Evolutionary conservation across 2,888 invertebrate species (phyloP), one percentile per base, ranked within the genome.

Genomic region (Cephonodes hylas): DNA sequence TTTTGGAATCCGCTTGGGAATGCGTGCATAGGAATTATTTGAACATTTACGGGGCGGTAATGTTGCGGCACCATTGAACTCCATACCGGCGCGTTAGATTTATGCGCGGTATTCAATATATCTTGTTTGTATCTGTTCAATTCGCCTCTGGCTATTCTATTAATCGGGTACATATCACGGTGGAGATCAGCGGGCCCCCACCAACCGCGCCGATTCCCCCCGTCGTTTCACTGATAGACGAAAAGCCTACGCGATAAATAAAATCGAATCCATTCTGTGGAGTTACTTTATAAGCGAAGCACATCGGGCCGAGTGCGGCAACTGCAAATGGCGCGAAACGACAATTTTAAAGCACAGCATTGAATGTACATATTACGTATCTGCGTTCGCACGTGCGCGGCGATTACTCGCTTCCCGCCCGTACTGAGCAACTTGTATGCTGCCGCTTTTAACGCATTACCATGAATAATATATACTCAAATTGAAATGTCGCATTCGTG

Each of bases 391-490:
- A 90, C 88, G 89, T 89, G 85, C 85, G 81, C 82, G 73, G 79
- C 88, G 88, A 90, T 88, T 89, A 86, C 88, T 84, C 85, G 88
- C 83, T 79, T 71, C 73, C 79, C 80, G 79, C 83, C 74, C 79
- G 76, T 74, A 77, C 80, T 72, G 79, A 85, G 83, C 84, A 81
- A 85, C 84, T 85, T 84, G 85, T 86, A 84, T 85, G 88, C 81
- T 80, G 77, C 84, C 83, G 90, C 91, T 92, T 91, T 90, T 90
- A 92, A 90, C 90, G 91, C 88, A 91, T 91, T 92, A 91, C 89
- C 90, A 87, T 92, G 91, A 91, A 91, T 92, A 91, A 91, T 89
- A 92, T 91, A 92, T 88, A 80, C 86, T 84, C 86, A 91, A 91
- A 92, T 91, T 92, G 92, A 91, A 91, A 91, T 89, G 90, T 90